Evolutionary conservation across 2,888 invertebrate genomes (phyloP).

Genomic region (Iphiclides podalirius): DNA sequence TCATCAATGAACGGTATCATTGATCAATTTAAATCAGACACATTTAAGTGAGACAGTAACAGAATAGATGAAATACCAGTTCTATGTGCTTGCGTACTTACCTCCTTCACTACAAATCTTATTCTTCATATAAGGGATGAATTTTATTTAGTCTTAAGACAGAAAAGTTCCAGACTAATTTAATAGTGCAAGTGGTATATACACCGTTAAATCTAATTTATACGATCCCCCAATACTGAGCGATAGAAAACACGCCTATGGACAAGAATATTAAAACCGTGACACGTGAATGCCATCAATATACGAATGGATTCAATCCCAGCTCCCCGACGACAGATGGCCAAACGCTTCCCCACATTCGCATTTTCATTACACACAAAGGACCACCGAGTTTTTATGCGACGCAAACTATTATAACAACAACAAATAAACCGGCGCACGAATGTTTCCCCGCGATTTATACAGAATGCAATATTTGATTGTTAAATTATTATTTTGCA

Average conservation of each 20-base stretch:
- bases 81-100: no score
- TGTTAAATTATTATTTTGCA: slow-evolving; percentile 16
- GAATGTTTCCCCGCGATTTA: slow-evolving; percentile 15
- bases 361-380: slow-evolving; percentile 48
- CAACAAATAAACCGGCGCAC: slow-evolving; percentile 34
- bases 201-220: no score
- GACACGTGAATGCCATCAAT: slow-evolving; percentile 49
- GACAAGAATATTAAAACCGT: slow-evolving; percentile 32
- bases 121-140: no score
- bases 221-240: no score
- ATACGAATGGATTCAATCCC: slow-evolving; percentile 40
- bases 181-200: no score
- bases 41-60: no score
- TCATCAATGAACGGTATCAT: no score
- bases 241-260: neutral
- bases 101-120: no score
- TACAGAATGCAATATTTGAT: slow-evolving; percentile 12
- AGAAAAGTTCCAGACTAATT: no score
- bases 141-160: no score
- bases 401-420: slow-evolving; percentile 40
- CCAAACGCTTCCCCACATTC: slow-evolving; percentile 45
- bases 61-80: no score
- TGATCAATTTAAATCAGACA: no score
- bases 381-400: slow-evolving; percentile 35
- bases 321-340: slow-evolving; percentile 56